Evolutionary conservation across 2,888 invertebrate species (phyloP).

Genomic region (Dascillus cervinus): DNA sequence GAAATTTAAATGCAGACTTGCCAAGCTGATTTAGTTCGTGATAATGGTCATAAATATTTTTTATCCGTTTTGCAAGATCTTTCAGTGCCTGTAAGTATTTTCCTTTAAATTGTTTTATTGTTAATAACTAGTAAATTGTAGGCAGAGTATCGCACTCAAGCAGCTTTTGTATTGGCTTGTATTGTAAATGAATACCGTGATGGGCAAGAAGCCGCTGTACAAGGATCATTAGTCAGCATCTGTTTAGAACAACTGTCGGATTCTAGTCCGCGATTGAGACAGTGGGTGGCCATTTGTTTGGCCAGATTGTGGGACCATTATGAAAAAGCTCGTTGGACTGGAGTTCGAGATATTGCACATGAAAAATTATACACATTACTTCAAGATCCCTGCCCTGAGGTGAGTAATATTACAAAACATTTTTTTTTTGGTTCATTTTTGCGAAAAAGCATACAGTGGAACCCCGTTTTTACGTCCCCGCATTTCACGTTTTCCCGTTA

Average conservation of each 20-base stretch:
- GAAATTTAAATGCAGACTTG: slow-evolving; percentile 61
- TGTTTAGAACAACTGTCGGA: slow-evolving; percentile 85
- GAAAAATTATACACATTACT: slow-evolving; percentile 83
- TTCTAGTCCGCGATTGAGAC: slow-evolving; percentile 57
- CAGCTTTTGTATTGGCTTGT: slow-evolving; percentile 90
- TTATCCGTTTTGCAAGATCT: slow-evolving; percentile 84
- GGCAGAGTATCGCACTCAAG: slow-evolving; percentile 82
- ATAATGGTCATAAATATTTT: slow-evolving; percentile 92
- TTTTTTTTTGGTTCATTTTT: slow-evolving; percentile 4
- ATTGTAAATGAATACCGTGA: slow-evolving; percentile 83
- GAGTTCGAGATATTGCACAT: slow-evolving; percentile 91
- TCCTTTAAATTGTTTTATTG: no score
- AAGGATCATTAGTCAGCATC: slow-evolving; percentile 83
- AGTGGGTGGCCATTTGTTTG: slow-evolving; percentile 90
- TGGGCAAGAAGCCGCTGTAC: slow-evolving; percentile 85
- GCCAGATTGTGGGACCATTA: slow-evolving; percentile 86
- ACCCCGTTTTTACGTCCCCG: no score
- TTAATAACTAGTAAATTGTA: no score
- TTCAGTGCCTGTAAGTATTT: slow-evolving; percentile 66
- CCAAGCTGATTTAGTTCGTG: slow-evolving; percentile 90
- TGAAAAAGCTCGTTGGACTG: slow-evolving; percentile 88
- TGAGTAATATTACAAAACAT: no score
- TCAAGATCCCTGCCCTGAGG: slow-evolving; percentile 80
- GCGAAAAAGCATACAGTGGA: no score
- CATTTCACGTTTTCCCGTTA: no score